A percentile compares a stretch with the other conserved stretches of the same genome.
These are phyloP conservation scores for Urocyon cinereoargenteus DNA, from an alignment of 2,797 vertebrate species.

Conservation along the genomic window DNA sequence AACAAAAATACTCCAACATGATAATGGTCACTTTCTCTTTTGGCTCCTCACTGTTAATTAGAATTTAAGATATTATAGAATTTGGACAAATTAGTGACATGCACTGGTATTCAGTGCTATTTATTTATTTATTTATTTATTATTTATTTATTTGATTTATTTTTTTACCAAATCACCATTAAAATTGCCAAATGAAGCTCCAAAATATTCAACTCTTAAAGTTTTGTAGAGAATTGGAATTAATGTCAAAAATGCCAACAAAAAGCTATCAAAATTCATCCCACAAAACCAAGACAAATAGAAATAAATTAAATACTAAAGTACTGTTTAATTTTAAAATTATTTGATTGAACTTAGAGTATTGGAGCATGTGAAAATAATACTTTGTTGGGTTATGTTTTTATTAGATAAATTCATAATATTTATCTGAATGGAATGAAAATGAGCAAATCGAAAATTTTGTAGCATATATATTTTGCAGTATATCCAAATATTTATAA, in stretches of 20 bases:
- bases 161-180: not conserved
- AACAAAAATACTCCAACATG: not conserved
- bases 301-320: not conserved
- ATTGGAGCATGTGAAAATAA: not conserved
- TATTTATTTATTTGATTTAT: not conserved
- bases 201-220: not conserved
- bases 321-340: not conserved
- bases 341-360: not conserved
- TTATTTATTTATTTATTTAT: not conserved
- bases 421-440: not conserved
- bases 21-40: not conserved
- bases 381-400: not conserved
- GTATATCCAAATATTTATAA: not conserved
- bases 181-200: not conserved
- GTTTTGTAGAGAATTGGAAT: not conserved
- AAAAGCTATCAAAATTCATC: not conserved
- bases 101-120: fast-evolving
- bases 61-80: not conserved
- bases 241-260: not conserved
- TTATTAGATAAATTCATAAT: not conserved
- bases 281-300: not conserved
- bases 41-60: not conserved
- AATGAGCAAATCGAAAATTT: not conserved
- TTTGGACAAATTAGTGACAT: not conserved
- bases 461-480: not conserved